phyloP scores from a whole-genome alignment of 2,113 vertebrate genomes.

The Callocephalon fimbriatum region DNA sequence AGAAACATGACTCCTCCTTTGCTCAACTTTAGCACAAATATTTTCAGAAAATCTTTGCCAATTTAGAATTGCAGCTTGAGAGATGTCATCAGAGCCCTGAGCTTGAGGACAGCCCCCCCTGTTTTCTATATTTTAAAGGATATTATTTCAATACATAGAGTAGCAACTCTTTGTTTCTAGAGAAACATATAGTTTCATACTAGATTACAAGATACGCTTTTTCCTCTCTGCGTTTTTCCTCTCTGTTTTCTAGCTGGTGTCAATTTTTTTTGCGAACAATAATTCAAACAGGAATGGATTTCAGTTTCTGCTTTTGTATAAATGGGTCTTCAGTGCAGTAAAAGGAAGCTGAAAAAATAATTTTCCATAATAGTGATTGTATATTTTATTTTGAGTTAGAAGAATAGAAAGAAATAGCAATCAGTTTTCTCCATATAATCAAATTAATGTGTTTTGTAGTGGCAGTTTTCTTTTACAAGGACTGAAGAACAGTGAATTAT shows the following conservation, averaged over 20 bases:
- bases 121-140: neutral
- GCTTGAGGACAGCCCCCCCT: neutral
- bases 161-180: neutral
- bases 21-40: constrained; percentile 14
- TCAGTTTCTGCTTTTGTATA: neutral
- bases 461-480: neutral
- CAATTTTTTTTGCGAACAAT: neutral
- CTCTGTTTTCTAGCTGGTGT: neutral
- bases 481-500: neutral
- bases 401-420: neutral
- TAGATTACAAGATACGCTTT: neutral
- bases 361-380: neutral
- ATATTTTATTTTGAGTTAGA: neutral
- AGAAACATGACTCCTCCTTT: neutral
- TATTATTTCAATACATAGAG: neutral
- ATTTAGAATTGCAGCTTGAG: neutral
- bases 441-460: neutral
- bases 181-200: neutral
- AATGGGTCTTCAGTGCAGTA: neutral
- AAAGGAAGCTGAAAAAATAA: neutral
- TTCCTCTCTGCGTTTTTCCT: neutral
- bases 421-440: neutral
- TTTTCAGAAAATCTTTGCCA: constrained; percentile 3
- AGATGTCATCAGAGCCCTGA: neutral
- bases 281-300: neutral